A percentile compares a stretch with the other conserved stretches of the same genome.
Conservation (phyloP, 2,113 vertebrate genomes). For the Meles meles region DNA sequence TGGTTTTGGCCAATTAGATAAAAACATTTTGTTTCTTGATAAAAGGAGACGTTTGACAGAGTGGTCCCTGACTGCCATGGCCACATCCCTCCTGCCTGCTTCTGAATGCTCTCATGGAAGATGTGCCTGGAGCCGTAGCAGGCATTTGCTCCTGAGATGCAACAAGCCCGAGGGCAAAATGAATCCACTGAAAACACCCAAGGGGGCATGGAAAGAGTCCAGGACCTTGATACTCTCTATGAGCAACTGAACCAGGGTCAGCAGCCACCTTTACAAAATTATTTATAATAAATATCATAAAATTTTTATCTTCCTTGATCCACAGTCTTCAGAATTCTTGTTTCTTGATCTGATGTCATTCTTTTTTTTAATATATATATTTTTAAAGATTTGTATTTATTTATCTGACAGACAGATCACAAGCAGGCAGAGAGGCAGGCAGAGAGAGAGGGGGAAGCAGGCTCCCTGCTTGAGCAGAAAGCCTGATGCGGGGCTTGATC, state of each 20-base stretch:
- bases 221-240: not conserved
- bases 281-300: not conserved
- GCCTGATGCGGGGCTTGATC: too few species aligned
- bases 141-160: too few species aligned
- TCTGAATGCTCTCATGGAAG: not conserved
- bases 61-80: not conserved
- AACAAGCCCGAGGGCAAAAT: not conserved
- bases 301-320: not conserved
- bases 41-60: not conserved
- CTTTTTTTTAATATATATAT: too few species aligned
- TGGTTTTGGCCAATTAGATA: not conserved
- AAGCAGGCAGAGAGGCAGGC: too few species aligned
- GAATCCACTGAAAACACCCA: not conserved
- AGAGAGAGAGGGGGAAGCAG: too few species aligned
- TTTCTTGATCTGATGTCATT: not conserved
- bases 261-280: too few species aligned
- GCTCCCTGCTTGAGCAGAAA: too few species aligned
- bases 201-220: not conserved
- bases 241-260: not conserved
- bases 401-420: too few species aligned
- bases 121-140: not conserved
- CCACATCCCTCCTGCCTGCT: not conserved
- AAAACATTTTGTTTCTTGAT: not conserved
- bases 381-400: too few species aligned
- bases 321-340: not conserved